Percentiles rank a stretch among this genome's conserved stretches.
Conservation (phyloP, 2,888 invertebrate genomes). For the Mimas tiliae region DNA sequence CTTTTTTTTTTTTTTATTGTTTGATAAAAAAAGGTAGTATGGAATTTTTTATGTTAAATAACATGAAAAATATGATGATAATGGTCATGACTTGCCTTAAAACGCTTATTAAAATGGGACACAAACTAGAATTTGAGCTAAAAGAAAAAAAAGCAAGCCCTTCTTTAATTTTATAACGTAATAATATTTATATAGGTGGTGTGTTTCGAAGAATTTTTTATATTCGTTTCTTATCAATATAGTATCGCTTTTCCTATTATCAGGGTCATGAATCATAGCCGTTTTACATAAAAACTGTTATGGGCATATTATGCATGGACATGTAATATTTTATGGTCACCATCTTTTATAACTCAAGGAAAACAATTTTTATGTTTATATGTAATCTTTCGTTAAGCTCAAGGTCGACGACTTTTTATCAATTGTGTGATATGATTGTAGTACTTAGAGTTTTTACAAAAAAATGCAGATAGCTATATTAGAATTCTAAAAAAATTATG, state of each 20-base stretch:
- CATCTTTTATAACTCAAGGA: slow-evolving; percentile 14
- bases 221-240: not conserved
- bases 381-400: not conserved
- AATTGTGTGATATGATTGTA: not conserved
- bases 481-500: slow-evolving; percentile 7
- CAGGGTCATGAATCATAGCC: not conserved
- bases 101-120: too few relatives aligned
- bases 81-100: too few relatives aligned
- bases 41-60: too few relatives aligned
- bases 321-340: slow-evolving; percentile 10
- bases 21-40: too few relatives aligned
- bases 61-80: too few relatives aligned
- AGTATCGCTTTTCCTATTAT: not conserved
- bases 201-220: not conserved
- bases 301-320: slow-evolving; percentile 12
- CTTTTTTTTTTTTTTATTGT: too few relatives aligned
- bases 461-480: not conserved
- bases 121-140: too few relatives aligned
- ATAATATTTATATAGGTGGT: too few relatives aligned
- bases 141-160: too few relatives aligned
- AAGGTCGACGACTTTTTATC: slow-evolving; percentile 10
- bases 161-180: too few relatives aligned
- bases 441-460: too few relatives aligned
- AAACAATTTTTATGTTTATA: not conserved
- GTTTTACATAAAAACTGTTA: not conserved